Base-by-base conservation (phyloP, 2,888 invertebrate species). In the Miltochrista miniata region DNA sequence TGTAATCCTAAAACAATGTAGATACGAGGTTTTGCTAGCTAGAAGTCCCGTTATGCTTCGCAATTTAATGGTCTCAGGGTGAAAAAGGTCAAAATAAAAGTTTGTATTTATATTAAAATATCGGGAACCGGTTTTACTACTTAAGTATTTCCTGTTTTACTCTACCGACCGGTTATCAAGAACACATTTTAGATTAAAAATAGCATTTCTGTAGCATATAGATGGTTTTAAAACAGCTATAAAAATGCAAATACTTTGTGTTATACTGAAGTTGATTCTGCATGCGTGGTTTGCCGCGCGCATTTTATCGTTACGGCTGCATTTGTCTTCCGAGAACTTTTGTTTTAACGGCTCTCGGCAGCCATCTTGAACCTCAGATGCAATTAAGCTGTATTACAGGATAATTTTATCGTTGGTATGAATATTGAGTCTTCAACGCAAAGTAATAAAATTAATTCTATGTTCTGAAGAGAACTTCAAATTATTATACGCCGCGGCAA, bases 321-420 rank as follows among this genome's bases (percentile, higher is more conserved):
- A 74, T 79, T 73, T 74, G 76, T 76, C 71, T 81, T 83, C 79
- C 73, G 59, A 71, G 84, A 82, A 79, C 69, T 76, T 80, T 79
- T 68, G 70, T 74, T 70, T 72, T 71, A 74, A 70, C 72, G 64
- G 67, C 66, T 53, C 52, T 66, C 12, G 60, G 46, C 60, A 48
- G 62, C 64, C 61, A 71, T 74, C 57, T 65, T 72, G 66, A 51
- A 44, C 51, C 56, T 56, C 59, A 51, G 62, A 64, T 70, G 70
- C 63, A 74, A 76, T 76, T 74, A 76, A 71, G 68, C 59, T 65
- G 67, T 68, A 66, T 64, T 71, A 64, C 68, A 68, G 64, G 59
- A 68, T 69, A 69, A 65, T 65, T 31, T 61, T 57, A 61, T 63
- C 56, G 56, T 7, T 56, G 47, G 31, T 55, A 50, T 42, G 51